Evolutionary conservation across 2,888 invertebrate species (phyloP).

Genomic region (Hetaerina titia): DNA sequence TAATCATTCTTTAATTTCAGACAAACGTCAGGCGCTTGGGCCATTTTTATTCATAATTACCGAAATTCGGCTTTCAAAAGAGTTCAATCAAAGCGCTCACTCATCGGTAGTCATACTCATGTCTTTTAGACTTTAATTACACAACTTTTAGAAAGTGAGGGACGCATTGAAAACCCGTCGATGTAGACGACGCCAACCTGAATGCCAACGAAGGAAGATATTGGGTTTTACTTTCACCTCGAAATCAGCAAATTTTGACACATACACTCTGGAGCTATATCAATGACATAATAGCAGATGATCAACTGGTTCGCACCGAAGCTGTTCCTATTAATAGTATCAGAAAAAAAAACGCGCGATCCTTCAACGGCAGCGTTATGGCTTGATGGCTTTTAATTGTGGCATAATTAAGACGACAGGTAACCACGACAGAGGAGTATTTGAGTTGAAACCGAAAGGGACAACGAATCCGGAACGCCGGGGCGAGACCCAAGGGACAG

Average conservation of each 20-base stretch:
- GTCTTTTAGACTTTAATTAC: not conserved
- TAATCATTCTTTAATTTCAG: no score
- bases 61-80: no score
- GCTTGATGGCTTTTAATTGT: not conserved
- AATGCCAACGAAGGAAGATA: not conserved
- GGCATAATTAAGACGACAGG: not conserved
- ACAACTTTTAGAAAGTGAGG: not conserved
- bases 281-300: not conserved
- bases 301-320: not conserved
- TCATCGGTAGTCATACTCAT: not conserved
- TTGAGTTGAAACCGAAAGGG: not conserved
- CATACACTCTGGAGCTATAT: not conserved
- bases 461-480: not conserved
- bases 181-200: not conserved
- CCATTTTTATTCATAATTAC: no score
- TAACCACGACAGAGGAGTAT: not conserved
- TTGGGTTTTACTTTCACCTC: constrained; percentile 7
- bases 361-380: not conserved
- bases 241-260: not conserved
- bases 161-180: not conserved
- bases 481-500: not conserved
- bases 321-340: no score
- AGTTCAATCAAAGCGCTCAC: no score
- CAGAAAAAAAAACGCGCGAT: not conserved
- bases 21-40: no score